Evolutionary conservation across 2,113 vertebrate genomes (phyloP).

Genomic region (Rafetus swinhoei): DNA sequence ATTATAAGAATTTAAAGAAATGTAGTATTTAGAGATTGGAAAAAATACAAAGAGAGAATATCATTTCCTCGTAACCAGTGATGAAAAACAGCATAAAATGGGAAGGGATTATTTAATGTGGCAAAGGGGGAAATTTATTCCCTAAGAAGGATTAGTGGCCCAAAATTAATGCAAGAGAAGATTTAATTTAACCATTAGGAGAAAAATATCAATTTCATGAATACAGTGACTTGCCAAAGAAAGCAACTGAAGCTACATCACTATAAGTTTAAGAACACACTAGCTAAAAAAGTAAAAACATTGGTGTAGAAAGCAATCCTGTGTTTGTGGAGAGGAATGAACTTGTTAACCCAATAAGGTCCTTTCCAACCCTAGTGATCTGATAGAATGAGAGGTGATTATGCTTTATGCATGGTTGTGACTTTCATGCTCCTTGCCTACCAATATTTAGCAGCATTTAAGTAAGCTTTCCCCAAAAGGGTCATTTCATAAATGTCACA

Average conservation of each 20-base stretch:
- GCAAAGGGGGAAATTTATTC: not conserved
- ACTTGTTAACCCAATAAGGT: not conserved
- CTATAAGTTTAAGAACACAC: not conserved
- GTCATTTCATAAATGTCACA: not conserved
- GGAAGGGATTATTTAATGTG: not conserved
- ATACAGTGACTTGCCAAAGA: not conserved
- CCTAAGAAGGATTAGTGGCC: slow-evolving; percentile 1
- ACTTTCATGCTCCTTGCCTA: not conserved
- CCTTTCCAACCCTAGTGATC: not conserved
- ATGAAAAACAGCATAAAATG: not conserved
- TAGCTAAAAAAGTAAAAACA: slow-evolving; percentile 17
- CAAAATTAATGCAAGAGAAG: not conserved
- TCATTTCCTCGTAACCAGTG: not conserved
- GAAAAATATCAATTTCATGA: not conserved
- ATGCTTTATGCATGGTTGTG: not conserved
- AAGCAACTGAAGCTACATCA: not conserved
- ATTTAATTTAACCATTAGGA: not conserved
- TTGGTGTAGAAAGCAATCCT: not conserved
- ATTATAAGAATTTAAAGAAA: not conserved
- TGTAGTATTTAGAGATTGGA: not conserved
- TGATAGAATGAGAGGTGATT: not conserved
- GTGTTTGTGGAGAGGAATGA: not conserved
- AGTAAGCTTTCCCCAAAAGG: not conserved
- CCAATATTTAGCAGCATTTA: not conserved
- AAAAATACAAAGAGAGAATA: not conserved